phyloP scores from a whole-genome alignment of 2,888 invertebrate genomes.

The Ceramica pisi region DNA sequence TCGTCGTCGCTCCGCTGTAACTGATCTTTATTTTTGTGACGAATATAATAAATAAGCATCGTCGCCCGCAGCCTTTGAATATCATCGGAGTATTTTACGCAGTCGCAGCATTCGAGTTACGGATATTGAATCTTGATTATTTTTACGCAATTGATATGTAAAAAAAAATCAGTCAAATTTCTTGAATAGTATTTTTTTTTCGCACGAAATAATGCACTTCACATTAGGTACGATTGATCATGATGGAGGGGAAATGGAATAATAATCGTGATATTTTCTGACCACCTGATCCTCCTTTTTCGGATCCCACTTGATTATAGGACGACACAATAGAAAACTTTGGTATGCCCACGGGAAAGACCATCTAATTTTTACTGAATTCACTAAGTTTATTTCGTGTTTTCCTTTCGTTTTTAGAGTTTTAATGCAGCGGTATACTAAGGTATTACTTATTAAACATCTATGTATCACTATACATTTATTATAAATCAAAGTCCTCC shows the following conservation, averaged over 20 bases:
- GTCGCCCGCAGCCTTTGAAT: conserved; percentile 22
- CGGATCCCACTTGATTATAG: too few species aligned
- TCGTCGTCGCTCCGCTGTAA: conserved; percentile 56
- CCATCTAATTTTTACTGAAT: background rate
- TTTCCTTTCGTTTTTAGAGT: background rate
- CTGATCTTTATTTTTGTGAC: conserved; percentile 71
- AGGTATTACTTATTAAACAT: background rate
- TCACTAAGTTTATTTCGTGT: background rate
- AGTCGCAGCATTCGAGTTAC: background rate
- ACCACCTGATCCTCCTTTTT: too few species aligned
- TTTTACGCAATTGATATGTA: too few species aligned
- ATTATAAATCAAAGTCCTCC: too few species aligned
- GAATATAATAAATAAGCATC: conserved; percentile 67
- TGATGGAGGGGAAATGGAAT: too few species aligned
- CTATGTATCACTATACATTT: too few species aligned
- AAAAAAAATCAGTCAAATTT: too few species aligned
- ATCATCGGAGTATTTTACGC: conserved; percentile 43
- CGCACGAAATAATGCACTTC: too few species aligned
- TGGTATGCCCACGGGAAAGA: background rate
- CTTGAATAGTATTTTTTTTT: background rate
- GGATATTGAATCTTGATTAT: conserved; percentile 9
- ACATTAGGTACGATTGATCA: too few species aligned
- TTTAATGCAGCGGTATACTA: background rate
- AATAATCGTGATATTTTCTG: too few species aligned
- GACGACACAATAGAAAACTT: too few species aligned